Conservation (phyloP, 2,797 vertebrate genomes). For the Leuciscus waleckii region DNA sequence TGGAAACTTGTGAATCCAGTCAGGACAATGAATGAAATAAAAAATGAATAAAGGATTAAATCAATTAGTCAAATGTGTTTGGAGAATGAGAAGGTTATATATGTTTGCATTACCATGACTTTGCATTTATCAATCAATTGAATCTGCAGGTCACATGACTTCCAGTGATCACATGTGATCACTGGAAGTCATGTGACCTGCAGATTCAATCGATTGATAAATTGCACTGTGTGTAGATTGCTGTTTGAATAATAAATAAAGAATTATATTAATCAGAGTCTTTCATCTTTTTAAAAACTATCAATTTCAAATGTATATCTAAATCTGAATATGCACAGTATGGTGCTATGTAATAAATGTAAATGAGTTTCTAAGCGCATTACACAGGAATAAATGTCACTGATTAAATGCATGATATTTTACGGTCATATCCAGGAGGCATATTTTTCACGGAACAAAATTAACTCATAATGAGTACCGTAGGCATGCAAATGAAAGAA, state of each 20-base stretch:
- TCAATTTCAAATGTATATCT: background rate
- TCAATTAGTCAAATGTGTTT: background rate
- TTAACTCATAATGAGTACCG: slow-evolving; percentile 52
- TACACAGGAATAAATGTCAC: slow-evolving; percentile 28
- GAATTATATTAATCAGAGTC: background rate
- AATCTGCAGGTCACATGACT: background rate
- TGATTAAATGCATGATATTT: slow-evolving; percentile 41
- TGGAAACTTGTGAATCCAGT: background rate
- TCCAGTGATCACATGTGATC: background rate
- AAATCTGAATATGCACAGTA: slow-evolving; percentile 1
- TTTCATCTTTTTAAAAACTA: slow-evolving; percentile 5
- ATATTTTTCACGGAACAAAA: slow-evolving; percentile 37
- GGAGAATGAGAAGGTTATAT: background rate
- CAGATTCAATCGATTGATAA: too few relatives aligned
- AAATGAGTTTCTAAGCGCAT: slow-evolving; percentile 35
- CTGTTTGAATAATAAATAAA: background rate
- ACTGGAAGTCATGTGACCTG: too few relatives aligned
- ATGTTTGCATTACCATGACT: background rate
- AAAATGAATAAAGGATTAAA: background rate
- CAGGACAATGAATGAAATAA: background rate
- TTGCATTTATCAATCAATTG: background rate
- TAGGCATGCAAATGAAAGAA: slow-evolving; percentile 46
- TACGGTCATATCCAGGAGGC: slow-evolving; percentile 39
- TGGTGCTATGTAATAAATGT: slow-evolving; percentile 4
- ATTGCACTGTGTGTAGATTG: background rate